These are phyloP conservation scores for Drosophila kanekoi DNA, from an alignment of 2,888 invertebrate genomes.

Conservation along the genomic window DNA sequence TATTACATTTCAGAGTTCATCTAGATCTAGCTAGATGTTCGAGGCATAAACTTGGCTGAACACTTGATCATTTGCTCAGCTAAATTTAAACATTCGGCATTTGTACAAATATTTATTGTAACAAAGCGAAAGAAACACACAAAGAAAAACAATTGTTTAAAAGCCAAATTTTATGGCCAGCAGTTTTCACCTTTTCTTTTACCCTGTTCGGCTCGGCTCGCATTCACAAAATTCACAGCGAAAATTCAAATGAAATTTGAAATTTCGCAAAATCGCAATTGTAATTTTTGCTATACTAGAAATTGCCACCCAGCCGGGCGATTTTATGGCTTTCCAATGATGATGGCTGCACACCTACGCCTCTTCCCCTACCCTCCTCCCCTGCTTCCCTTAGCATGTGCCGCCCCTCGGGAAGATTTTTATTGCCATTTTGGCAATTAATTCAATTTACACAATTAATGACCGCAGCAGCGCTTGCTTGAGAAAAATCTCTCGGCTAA, in stretches of 20 bases:
- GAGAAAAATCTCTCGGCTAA: conserved; percentile 34
- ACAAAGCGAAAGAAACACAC: conserved; percentile 52
- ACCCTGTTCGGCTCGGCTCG: background rate
- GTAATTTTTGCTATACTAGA: conserved; percentile 17
- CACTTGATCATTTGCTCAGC: conserved; percentile 40
- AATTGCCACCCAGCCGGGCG: conserved; percentile 31
- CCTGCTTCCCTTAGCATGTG: too few relatives aligned
- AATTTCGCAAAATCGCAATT: conserved; percentile 32
- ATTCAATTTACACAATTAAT: conserved; percentile 76
- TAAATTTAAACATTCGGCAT: conserved; percentile 50
- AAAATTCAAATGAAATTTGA: conserved; percentile 24
- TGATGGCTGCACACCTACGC: conserved; percentile 3
- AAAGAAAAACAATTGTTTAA: conserved; percentile 38
- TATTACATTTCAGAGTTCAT: conserved; percentile 43
- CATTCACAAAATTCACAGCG: too few relatives aligned
- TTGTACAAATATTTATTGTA: conserved; percentile 61
- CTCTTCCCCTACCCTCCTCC: too few relatives aligned
- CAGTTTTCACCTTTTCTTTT: conserved; percentile 50
- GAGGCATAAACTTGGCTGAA: conserved; percentile 27
- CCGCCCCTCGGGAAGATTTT: too few relatives aligned
- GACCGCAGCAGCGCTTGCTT: conserved; percentile 40
- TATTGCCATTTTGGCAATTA: conserved; percentile 63
- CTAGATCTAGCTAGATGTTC: conserved; percentile 27
- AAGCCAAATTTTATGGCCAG: conserved; percentile 46
- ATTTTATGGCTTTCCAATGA: conserved; percentile 70